These are phyloP conservation scores for Chrysopilus asiliformis DNA, from an alignment of 2,888 invertebrate species.

Conservation along the genomic window DNA sequence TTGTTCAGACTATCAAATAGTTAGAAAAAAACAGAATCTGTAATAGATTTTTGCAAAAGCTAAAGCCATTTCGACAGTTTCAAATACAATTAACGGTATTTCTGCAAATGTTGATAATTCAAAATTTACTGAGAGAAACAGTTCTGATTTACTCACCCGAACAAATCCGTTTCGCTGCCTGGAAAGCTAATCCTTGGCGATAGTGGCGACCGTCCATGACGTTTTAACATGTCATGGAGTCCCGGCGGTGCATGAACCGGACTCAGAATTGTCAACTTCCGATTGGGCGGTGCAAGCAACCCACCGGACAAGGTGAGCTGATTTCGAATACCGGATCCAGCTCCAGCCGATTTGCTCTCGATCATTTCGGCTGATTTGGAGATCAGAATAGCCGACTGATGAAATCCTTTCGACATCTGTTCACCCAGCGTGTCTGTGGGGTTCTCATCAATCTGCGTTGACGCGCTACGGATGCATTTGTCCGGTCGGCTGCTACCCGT, in stretches of 20 bases:
- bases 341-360: constrained; percentile 20
- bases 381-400: constrained; percentile 34
- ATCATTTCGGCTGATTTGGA: constrained; percentile 36
- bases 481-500: constrained; percentile 22
- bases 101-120: too few relatives aligned
- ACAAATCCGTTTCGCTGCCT: constrained; percentile 33
- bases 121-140: too few relatives aligned
- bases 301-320: constrained; percentile 34
- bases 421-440: background rate
- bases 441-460: constrained; percentile 33
- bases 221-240: constrained; percentile 36
- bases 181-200: constrained; percentile 35
- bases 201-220: constrained; percentile 32
- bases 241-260: constrained; percentile 56
- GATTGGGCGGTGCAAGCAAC: constrained; percentile 33
- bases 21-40: too few relatives aligned
- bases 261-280: constrained; percentile 63
- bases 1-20: too few relatives aligned
- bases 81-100: too few relatives aligned
- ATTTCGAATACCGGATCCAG: constrained; percentile 28
- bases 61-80: too few relatives aligned
- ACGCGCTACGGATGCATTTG: constrained; percentile 34
- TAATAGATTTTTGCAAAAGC: too few relatives aligned
- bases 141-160: constrained; percentile 28
- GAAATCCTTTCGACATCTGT: constrained; percentile 24